These are phyloP conservation scores for Coracopsis vasa DNA, from an alignment of 2,113 vertebrate genomes.

Conservation along the genomic window DNA sequence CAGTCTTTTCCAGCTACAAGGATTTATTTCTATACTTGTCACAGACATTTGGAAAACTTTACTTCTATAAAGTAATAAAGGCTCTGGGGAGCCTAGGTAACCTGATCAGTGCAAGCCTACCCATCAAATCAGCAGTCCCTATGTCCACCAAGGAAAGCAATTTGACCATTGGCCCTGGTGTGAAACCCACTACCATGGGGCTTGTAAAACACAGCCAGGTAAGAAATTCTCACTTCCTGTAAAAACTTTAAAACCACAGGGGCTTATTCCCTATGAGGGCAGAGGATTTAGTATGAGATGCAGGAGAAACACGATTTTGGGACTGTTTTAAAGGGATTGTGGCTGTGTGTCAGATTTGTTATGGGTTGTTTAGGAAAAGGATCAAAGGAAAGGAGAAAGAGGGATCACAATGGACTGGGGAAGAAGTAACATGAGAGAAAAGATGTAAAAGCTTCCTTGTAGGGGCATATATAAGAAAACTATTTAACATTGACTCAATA, in stretches of 20 bases:
- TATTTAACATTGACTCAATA: not conserved
- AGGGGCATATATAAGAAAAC: not conserved
- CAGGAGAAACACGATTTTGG: not conserved
- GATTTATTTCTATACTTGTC: not conserved
- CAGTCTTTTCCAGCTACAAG: not conserved
- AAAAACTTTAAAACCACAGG: not conserved
- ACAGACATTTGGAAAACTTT: not conserved
- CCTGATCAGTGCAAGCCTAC: not conserved
- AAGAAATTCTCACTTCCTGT: not conserved
- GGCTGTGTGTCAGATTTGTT: not conserved
- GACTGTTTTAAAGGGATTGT: not conserved
- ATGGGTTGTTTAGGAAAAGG: not conserved
- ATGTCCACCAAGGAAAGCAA: not conserved
- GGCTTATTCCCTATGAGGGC: not conserved
- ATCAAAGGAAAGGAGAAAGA: not conserved
- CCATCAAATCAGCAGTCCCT: not conserved
- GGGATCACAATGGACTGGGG: fast-evolving
- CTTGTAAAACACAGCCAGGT: not conserved
- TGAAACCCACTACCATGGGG: fast-evolving
- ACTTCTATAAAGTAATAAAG: not conserved
- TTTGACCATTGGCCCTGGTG: not conserved
- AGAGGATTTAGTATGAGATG: not conserved
- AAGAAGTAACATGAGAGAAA: not conserved
- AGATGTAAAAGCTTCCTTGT: not conserved
- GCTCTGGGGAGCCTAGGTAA: not conserved